phyloP scores from a whole-genome alignment of 2,888 invertebrate genomes.

The Cosmorhoe ocellata region DNA sequence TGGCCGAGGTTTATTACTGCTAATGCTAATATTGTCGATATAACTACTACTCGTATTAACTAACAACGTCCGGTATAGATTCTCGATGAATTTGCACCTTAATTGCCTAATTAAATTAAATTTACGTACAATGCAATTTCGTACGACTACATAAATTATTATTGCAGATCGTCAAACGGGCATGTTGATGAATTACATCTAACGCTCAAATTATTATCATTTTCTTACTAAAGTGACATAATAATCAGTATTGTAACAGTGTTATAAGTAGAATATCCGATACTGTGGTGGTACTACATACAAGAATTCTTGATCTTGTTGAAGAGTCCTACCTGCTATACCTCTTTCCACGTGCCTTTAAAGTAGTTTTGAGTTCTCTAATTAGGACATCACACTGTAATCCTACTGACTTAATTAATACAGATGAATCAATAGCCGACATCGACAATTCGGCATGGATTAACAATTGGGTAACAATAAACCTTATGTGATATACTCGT shows the following conservation, averaged over 20 bases:
- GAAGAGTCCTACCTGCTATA: no score
- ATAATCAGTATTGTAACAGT: no score
- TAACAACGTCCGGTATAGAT: conserved; percentile 29
- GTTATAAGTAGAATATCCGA: no score
- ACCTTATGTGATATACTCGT: background rate
- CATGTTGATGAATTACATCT: background rate
- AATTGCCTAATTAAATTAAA: conserved; percentile 21
- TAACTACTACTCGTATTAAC: conserved; percentile 22
- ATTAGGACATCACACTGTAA: conserved; percentile 58
- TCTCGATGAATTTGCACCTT: conserved; percentile 15
- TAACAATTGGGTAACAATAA: conserved; percentile 33
- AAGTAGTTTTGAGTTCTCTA: conserved; percentile 35
- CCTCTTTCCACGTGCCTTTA: background rate
- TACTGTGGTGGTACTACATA: no score
- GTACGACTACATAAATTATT: conserved; percentile 4
- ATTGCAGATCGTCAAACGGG: background rate
- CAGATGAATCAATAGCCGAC: conserved; percentile 52
- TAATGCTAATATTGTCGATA: conserved; percentile 44
- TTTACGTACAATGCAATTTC: conserved; percentile 16
- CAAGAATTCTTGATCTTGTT: no score
- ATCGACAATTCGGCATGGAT: conserved; percentile 33
- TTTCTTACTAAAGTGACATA: no score
- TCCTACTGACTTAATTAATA: conserved; percentile 57
- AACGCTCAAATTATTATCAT: no score
- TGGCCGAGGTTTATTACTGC: conserved; percentile 45